Conservation (phyloP, 2,797 vertebrate species). For the Sebastes diploproa region DNA sequence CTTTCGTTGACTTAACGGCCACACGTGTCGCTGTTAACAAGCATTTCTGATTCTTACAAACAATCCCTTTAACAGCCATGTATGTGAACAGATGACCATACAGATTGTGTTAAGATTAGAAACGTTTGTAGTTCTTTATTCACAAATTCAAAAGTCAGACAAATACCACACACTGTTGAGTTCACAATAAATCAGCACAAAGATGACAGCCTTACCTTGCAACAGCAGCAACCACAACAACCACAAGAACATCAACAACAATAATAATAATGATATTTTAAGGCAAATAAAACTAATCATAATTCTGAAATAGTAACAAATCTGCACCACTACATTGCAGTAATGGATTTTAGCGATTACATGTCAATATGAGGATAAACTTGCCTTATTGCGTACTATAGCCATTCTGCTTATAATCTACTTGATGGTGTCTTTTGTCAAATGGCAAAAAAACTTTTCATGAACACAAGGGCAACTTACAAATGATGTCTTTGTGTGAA, state of each 20-base stretch:
- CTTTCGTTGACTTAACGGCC: no score
- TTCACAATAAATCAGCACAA: slow-evolving; percentile 32
- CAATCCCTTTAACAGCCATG: not conserved
- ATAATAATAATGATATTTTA: not conserved
- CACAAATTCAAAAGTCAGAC: slow-evolving; percentile 35
- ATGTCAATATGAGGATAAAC: not conserved
- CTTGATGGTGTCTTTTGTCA: not conserved
- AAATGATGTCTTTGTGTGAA: not conserved
- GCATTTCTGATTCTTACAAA: no score
- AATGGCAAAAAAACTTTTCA: not conserved
- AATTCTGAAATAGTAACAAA: slow-evolving; percentile 6
- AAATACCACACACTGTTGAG: slow-evolving; percentile 28
- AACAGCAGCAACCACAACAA: slow-evolving; percentile 6
- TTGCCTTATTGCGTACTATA: not conserved
- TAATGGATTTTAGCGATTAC: not conserved
- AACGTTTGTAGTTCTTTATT: slow-evolving; percentile 39
- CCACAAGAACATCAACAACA: not conserved
- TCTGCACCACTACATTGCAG: not conserved
- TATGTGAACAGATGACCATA: not conserved
- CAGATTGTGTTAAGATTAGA: not conserved
- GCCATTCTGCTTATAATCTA: not conserved
- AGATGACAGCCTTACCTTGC: not conserved
- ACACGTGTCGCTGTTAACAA: no score
- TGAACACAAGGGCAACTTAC: not conserved
- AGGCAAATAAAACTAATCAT: not conserved